phyloP scores from a whole-genome alignment of 2,888 invertebrate genomes.

The Athalia circularis region DNA sequence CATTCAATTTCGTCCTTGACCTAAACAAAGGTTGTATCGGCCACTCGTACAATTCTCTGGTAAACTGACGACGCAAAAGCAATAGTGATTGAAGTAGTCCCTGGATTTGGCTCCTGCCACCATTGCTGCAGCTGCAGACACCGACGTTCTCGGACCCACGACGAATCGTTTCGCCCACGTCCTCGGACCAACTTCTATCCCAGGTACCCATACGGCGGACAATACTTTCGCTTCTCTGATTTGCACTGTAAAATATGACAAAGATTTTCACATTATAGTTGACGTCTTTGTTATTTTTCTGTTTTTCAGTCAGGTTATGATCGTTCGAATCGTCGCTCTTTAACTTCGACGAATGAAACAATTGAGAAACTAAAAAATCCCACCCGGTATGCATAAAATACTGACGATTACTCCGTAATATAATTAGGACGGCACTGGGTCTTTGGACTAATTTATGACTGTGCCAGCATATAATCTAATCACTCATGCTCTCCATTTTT shows the following conservation, averaged over 20 bases:
- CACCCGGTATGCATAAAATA: too few species aligned
- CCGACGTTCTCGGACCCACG: constrained; percentile 60
- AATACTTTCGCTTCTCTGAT: constrained; percentile 62
- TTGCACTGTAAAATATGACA: constrained; percentile 28
- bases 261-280: neutral
- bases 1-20: constrained; percentile 70
- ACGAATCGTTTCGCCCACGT: constrained; percentile 63
- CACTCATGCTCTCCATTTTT: too few species aligned
- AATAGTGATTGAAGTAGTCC: constrained; percentile 53
- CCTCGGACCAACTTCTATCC: constrained; percentile 70
- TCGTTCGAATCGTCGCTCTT: neutral
- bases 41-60: constrained; percentile 71
- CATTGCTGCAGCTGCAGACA: constrained; percentile 63
- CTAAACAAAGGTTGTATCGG: constrained; percentile 68
- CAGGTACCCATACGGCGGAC: constrained; percentile 74
- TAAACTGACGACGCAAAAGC: constrained; percentile 68
- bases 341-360: too few species aligned
- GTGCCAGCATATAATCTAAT: too few species aligned
- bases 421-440: too few species aligned
- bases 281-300: too few species aligned
- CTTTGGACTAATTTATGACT: too few species aligned
- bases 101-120: constrained; percentile 58
- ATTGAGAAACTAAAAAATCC: too few species aligned
- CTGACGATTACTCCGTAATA: too few species aligned
- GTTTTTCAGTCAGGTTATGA: neutral